phyloP scores from a whole-genome alignment of 30 jellyfish, hydroid and myxozoan genomes.

The Aurelia coerulea region DNA sequence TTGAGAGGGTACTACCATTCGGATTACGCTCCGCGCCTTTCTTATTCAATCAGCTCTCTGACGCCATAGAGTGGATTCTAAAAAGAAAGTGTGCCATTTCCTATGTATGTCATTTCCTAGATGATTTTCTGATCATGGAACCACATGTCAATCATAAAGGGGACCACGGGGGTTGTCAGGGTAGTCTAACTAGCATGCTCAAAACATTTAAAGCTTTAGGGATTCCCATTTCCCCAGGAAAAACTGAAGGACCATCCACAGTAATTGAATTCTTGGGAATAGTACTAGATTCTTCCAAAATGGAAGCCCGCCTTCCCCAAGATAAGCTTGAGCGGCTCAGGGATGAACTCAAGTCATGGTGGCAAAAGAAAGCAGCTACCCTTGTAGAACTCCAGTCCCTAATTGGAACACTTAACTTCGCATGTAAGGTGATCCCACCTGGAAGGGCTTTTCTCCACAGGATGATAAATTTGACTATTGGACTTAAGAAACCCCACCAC shows the following conservation, averaged over 20 bases:
- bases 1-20: constrained; percentile 14
- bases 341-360: background rate
- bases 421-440: constrained; percentile 65
- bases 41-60: constrained; percentile 10
- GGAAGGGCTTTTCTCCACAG: constrained; percentile 29
- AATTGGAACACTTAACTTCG: constrained; percentile 56
- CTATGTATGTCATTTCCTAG: constrained; percentile 5
- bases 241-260: constrained; percentile 79
- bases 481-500: constrained; percentile 45
- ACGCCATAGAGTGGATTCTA: constrained; percentile 20
- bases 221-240: constrained; percentile 58
- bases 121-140: constrained; percentile 11
- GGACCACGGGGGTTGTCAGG: background rate
- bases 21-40: constrained; percentile 12
- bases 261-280: constrained; percentile 54
- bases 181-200: background rate
- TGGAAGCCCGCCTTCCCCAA: constrained; percentile 56
- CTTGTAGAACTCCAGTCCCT: constrained; percentile 61
- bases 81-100: constrained; percentile 6
- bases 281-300: constrained; percentile 33
- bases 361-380: constrained; percentile 26
- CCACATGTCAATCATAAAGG: background rate
- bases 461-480: constrained; percentile 32
- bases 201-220: constrained; percentile 20
- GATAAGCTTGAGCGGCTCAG: constrained; percentile 59